These are phyloP conservation scores for Diorhabda carinulata DNA, from an alignment of 1,140 invertebrate species.

Conservation along the genomic window DNA sequence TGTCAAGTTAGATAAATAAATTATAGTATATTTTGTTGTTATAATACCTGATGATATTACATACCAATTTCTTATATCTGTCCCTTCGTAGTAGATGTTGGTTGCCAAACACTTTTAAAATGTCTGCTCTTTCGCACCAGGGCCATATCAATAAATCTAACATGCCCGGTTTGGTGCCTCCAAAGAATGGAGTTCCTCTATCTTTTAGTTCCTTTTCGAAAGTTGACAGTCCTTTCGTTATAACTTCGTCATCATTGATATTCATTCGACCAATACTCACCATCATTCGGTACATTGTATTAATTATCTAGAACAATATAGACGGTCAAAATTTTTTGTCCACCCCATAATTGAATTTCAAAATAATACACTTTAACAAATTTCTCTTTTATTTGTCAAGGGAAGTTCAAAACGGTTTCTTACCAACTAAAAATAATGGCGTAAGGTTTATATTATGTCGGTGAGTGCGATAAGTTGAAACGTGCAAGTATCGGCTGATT, in stretches of 20 bases:
- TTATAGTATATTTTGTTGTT: too few relatives aligned
- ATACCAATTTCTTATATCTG: constrained; percentile 41
- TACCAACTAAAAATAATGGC: too few relatives aligned
- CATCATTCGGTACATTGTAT: constrained; percentile 38
- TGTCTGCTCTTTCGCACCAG: constrained; percentile 70
- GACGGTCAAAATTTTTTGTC: background rate
- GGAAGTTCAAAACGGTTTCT: too few relatives aligned
- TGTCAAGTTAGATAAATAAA: too few relatives aligned
- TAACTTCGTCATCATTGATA: constrained; percentile 36
- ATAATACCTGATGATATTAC: background rate
- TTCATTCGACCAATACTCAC: constrained; percentile 28
- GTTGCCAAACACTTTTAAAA: constrained; percentile 54
- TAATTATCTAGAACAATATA: constrained; percentile 34
- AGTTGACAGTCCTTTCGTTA: constrained; percentile 55
- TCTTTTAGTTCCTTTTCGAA: constrained; percentile 65
- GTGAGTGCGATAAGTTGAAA: too few relatives aligned
- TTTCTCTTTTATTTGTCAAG: too few relatives aligned
- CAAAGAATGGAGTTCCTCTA: constrained; percentile 65
- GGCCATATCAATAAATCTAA: constrained; percentile 90
- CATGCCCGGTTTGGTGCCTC: constrained; percentile 70
- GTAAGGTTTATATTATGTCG: too few relatives aligned
- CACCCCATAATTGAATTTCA: too few relatives aligned
- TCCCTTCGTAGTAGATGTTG: constrained; percentile 53
- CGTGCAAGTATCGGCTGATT: too few relatives aligned
- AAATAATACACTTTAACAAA: too few relatives aligned